These are phyloP conservation scores for Panurus biarmicus DNA, from an alignment of 2,113 vertebrate genomes.

Conservation along the genomic window DNA sequence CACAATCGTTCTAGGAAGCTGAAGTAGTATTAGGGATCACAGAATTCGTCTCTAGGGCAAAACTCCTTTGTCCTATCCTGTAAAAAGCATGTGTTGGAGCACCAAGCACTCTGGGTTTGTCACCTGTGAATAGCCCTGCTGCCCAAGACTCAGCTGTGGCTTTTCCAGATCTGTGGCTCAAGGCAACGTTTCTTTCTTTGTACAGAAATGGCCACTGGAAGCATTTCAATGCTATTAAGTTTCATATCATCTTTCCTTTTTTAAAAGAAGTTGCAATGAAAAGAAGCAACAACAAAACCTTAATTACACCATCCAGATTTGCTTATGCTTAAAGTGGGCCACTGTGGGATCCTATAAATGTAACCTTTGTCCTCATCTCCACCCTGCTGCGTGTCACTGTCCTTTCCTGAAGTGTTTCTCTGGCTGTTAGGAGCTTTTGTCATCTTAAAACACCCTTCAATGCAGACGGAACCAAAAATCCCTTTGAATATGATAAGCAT, in stretches of 20 bases:
- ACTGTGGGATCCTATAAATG: neutral
- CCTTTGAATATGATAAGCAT: neutral
- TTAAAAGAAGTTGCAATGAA: neutral
- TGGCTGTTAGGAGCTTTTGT: neutral
- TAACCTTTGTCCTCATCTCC: neutral
- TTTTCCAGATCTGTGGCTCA: neutral
- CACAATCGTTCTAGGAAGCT: accelerated
- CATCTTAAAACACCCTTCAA: neutral
- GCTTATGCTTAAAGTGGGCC: neutral
- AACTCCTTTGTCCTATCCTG: neutral
- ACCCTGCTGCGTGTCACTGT: neutral
- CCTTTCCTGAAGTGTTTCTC: neutral
- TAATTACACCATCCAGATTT: neutral
- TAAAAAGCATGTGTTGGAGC: neutral
- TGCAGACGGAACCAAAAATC: neutral
- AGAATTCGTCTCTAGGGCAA: neutral
- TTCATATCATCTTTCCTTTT: neutral
- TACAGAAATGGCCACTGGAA: neutral
- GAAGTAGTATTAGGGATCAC: neutral
- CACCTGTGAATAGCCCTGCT: neutral
- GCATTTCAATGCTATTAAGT: neutral
- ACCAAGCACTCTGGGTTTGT: neutral
- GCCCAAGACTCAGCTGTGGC: neutral
- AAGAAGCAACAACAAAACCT: neutral
- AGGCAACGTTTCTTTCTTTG: neutral